phyloP scores from a whole-genome alignment of 2,113 vertebrate species.

The Rhinichthys klamathensis region DNA sequence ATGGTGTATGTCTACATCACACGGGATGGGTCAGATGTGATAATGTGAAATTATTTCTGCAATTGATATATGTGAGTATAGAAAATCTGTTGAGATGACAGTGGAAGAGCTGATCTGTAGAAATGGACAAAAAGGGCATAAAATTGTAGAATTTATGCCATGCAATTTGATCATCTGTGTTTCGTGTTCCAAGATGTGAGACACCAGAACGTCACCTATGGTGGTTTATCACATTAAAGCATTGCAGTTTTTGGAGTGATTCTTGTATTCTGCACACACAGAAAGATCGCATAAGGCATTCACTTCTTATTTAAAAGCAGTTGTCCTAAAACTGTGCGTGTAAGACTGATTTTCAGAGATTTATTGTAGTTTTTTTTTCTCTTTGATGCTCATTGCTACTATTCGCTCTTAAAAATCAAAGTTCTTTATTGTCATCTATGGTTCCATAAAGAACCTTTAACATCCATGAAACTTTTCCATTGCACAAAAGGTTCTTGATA shows the following conservation, averaged over 20 bases:
- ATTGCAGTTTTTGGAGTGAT: background rate
- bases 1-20: constrained; percentile 34
- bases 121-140: background rate
- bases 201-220: background rate
- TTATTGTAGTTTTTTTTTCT: background rate
- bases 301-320: background rate
- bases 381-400: background rate
- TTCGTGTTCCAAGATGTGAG: background rate
- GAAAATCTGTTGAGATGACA: background rate
- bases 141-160: background rate
- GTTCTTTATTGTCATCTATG: background rate
- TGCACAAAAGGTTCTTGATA: background rate
- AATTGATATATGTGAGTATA: background rate
- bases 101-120: background rate
- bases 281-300: background rate
- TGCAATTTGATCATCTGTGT: background rate
- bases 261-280: background rate
- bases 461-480: background rate
- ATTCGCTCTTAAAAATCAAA: background rate
- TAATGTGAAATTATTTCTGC: constrained; percentile 33
- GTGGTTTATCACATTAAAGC: background rate
- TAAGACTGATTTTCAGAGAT: background rate
- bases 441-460: background rate
- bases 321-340: too few species aligned
- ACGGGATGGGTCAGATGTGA: background rate